Evolutionary conservation across 2,888 invertebrate species (phyloP), one percentile per base, ranked within the genome.

Genomic region (Desoria tigrina): DNA sequence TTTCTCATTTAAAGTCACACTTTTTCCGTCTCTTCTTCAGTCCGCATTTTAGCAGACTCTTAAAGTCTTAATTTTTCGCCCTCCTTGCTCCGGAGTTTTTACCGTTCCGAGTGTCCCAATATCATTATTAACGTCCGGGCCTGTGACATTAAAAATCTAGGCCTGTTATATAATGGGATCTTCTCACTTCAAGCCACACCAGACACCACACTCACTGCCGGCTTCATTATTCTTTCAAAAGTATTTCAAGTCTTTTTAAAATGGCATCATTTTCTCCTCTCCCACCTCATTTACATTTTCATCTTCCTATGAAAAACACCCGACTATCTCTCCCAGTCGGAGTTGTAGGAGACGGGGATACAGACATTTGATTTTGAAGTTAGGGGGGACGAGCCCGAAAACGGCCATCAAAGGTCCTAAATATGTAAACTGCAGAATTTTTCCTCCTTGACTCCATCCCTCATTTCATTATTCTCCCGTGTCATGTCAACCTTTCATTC

Each of bases 201-300:
- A n/a, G n/a, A n/a, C n/a, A n/a, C 23, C 23, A 9, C 21, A 23
- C 51, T 23, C 51, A 16, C 26, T 16, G 11, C 14, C 23, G 21
- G 24, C 7, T 51, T 26, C 51, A 51, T 58, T 62, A 63, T 58
- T 65, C 67, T 60, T 66, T 65, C 68, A 57, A 51, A 68, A 68
- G 65, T 70, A 63, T 66, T 66, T 66, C 50, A 26, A 42, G 56
- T 32, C 58, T 49, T 58, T 65, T 55, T 37, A 21, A 61, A 64
- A 58, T 51, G 57, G 61, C 66, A 51, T 51, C 59, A 60, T 67
- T 63, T 61, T 60, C 32, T 14, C 6, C 65, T 61, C 64, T 58
- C 59, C 55, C 70, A 66, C 70, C 66, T 66, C 68, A 70, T 71
- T 71, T 71, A 62, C 73, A 73, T 71, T 71, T 57, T 61, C 39